A percentile compares a stretch with the other conserved stretches of the same genome.
These are phyloP conservation scores for Piezodorus guildinii DNA, from an alignment of 1,140 invertebrate genomes.

Conservation along the genomic window DNA sequence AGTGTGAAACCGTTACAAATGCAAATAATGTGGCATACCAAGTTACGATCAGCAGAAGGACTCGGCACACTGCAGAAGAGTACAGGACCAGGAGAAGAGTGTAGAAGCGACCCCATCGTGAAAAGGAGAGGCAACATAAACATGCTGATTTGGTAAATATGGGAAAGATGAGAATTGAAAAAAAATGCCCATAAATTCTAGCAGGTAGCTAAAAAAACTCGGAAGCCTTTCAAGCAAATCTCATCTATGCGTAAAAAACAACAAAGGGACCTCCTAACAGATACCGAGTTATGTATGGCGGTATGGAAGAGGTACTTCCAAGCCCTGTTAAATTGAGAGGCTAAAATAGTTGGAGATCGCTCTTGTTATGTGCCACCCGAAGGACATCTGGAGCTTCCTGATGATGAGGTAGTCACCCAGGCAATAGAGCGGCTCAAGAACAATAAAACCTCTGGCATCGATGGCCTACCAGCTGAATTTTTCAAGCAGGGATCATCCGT, in stretches of 20 bases:
- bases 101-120: neutral
- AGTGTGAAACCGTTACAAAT: neutral
- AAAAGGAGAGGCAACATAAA: neutral
- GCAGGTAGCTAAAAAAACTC: neutral
- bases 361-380: too few relatives aligned
- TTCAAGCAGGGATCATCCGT: neutral
- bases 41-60: neutral
- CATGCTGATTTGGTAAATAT: neutral
- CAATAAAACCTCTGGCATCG: neutral
- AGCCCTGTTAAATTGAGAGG: neutral
- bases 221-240: neutral
- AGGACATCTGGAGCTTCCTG: too few relatives aligned
- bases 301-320: neutral
- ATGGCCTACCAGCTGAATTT: neutral
- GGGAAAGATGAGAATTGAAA: neutral
- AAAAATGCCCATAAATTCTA: neutral
- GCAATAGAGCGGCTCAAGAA: too few relatives aligned
- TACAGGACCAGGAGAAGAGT: neutral
- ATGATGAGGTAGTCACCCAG: too few relatives aligned
- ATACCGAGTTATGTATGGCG: neutral
- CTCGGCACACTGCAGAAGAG: neutral
- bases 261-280: neutral
- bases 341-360: neutral
- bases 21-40: neutral
- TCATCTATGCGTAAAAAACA: neutral